These are phyloP conservation scores for Phaethon lepturus DNA, from an alignment of 2,113 vertebrate genomes.

Conservation along the genomic window DNA sequence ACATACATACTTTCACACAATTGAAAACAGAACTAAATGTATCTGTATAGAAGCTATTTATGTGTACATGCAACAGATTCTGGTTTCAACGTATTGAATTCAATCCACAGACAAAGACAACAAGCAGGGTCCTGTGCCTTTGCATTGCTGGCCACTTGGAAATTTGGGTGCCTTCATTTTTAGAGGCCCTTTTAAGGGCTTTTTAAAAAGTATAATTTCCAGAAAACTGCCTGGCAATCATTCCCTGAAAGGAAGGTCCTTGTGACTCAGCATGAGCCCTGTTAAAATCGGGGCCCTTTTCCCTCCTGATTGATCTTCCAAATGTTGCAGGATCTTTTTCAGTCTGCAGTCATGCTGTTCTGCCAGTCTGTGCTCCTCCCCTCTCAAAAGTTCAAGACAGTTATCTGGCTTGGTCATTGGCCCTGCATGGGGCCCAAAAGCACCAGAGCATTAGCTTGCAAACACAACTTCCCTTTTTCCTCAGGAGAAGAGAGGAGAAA, in stretches of 20 bases:
- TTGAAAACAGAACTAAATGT: neutral
- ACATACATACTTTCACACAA: neutral
- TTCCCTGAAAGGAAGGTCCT: neutral
- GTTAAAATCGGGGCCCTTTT: neutral
- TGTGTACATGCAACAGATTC: neutral
- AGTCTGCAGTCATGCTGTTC: neutral
- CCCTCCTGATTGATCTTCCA: neutral
- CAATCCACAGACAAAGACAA: neutral
- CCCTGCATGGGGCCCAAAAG: neutral
- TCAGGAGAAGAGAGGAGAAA: neutral
- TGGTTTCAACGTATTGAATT: neutral
- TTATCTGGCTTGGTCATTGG: neutral
- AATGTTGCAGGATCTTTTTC: neutral
- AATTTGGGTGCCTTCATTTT: neutral
- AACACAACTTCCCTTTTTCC: neutral
- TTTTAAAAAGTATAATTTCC: neutral
- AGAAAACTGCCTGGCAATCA: neutral
- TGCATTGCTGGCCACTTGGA: neutral
- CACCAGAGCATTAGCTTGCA: neutral
- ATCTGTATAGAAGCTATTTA: neutral
- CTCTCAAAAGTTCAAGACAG: neutral
- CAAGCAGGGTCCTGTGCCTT: neutral
- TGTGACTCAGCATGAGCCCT: neutral
- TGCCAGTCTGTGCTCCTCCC: neutral
- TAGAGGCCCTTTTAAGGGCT: neutral